Percentiles rank a stretch among this genome's conserved stretches.
phyloP scores from a whole-genome alignment of 2,113 vertebrate species.

The Larimichthys crocea region DNA sequence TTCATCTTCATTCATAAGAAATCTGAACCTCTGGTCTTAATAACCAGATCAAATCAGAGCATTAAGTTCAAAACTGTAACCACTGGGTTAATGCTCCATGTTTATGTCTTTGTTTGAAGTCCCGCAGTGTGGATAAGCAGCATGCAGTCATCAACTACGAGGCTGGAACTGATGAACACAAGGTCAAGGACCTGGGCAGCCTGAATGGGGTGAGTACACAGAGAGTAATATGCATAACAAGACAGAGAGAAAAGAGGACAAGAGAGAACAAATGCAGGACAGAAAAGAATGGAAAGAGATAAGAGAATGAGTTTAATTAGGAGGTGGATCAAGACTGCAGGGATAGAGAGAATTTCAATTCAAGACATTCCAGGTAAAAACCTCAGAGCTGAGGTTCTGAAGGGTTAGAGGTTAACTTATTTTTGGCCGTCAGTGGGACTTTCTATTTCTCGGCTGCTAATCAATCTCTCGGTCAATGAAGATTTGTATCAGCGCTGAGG shows the following conservation, averaged over 20 bases:
- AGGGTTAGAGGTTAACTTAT: constrained; percentile 40
- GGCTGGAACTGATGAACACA: constrained; percentile 90
- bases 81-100: constrained; percentile 1
- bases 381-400: neutral
- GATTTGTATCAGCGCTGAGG: constrained; percentile 45
- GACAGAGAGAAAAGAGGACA: constrained; percentile 6
- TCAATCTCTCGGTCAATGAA: constrained; percentile 54
- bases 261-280: neutral
- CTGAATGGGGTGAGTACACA: constrained; percentile 93
- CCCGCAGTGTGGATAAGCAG: constrained; percentile 97
- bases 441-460: constrained; percentile 21
- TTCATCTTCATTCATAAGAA: neutral
- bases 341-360: neutral
- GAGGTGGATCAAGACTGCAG: constrained; percentile 15
- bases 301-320: constrained; percentile 3
- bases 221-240: constrained; percentile 7
- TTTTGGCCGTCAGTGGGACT: constrained; percentile 29
- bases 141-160: constrained; percentile 99
- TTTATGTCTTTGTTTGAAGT: constrained; percentile 83
- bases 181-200: constrained; percentile 98
- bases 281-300: neutral
- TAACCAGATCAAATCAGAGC: neutral
- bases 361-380: constrained; percentile 30
- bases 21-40: neutral
- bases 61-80: neutral